Base-by-base conservation (phyloP, 2,113 vertebrate genomes). In the Alethe diademata region DNA sequence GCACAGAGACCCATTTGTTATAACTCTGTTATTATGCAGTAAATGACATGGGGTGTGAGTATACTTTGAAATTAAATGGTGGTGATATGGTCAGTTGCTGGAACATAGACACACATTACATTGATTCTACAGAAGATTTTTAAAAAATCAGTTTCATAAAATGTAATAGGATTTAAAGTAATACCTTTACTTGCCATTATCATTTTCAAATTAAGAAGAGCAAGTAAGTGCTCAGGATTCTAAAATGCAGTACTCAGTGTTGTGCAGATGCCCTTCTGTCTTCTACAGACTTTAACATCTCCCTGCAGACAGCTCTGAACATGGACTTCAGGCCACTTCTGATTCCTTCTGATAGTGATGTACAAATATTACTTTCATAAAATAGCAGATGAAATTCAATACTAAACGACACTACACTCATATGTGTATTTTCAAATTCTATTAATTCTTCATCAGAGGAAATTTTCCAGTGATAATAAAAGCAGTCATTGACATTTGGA, bases 281-380 rank as follows among this genome's bases (percentile, higher is more conserved):
- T 84, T 54, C 53, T 79, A 42, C 31, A 91, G 45, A 53, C 18
- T 92, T 33, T 56, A 88, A 80, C 33, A 31, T 79, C 43, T 18
- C 86, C 31, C 62, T 60, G 57, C 67, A 73, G 67, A 94, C 62
- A 75, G 5, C 17, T 54, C 62, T 7, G 18, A 86, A 82, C 16
- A 36, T 33, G 43, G 64, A 86, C 9, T 56, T 90, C 38, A 78
- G 29, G 19, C 9, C 48, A 66, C 51, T 64, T 53, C 25, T 61
- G 17, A 54, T 90, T 94, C 74, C 53, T 72, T 81, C 25, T 57
- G 50, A 50, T 62, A 88, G 82, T 61, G 42, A 69, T 58, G 20
- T 51, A 51, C 79, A 95, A 70, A 88, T 93, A 78, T 92, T 81
- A 80, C 24, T 67, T n/a, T 23, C 17, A 91, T 62, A 78, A 93